These are phyloP conservation scores for Gallinago stenura DNA, from an alignment of 2,797 vertebrate genomes.

Conservation along the genomic window DNA sequence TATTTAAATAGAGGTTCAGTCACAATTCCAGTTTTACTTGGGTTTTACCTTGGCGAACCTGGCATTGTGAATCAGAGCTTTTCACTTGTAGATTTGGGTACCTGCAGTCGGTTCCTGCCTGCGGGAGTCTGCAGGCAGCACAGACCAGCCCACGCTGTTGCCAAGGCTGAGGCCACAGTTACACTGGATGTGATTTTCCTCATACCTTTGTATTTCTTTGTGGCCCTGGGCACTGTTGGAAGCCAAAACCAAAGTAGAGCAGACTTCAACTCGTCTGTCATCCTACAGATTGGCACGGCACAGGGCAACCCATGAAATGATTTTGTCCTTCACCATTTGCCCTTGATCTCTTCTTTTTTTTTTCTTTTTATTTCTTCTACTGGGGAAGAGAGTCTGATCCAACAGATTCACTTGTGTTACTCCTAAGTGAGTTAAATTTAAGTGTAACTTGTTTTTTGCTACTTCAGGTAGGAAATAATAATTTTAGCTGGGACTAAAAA, in stretches of 20 bases:
- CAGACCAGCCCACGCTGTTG: background rate
- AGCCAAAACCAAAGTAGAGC: background rate
- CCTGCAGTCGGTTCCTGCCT: background rate
- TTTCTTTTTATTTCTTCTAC: background rate
- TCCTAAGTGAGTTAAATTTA: background rate
- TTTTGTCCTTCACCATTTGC: background rate
- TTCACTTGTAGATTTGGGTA: background rate
- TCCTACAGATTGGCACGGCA: background rate
- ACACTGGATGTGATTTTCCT: background rate
- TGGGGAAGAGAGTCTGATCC: background rate
- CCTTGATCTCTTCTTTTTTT: background rate
- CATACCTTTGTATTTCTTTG: background rate
- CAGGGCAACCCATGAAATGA: background rate
- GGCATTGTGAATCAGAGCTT: background rate
- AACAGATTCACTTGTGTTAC: background rate
- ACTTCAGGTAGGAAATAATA: background rate
- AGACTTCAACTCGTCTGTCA: background rate
- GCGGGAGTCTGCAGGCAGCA: background rate
- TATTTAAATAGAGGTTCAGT: constrained; percentile 1
- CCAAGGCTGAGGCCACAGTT: background rate
- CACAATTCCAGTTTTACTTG: background rate
- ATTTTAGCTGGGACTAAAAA: background rate
- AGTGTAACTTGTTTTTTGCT: background rate
- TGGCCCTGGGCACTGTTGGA: background rate
- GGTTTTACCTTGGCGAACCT: background rate